A percentile compares a stretch with the other conserved stretches of the same genome.
Conservation (phyloP, 1,140 invertebrate species). For the Drosophila subpulchrella region DNA sequence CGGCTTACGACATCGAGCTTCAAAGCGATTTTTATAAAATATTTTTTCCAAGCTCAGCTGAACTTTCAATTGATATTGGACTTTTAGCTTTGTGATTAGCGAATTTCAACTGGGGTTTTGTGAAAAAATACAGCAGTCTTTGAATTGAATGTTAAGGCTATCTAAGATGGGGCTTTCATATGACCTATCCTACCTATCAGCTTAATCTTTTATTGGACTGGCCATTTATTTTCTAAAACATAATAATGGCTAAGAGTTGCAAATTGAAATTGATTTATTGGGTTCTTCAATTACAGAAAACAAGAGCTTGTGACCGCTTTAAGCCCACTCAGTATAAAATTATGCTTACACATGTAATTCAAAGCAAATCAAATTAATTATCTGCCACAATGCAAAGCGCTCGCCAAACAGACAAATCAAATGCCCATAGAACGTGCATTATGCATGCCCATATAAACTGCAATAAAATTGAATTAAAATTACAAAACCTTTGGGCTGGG, state of each 20-base stretch:
- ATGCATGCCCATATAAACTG: conserved; percentile 27
- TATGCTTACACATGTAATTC: conserved; percentile 45
- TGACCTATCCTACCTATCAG: no score
- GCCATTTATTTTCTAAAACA: neutral
- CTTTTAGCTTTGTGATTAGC: conserved; percentile 16
- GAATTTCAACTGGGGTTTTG: neutral
- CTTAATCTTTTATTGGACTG: no score
- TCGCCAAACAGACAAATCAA: conserved; percentile 37
- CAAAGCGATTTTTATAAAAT: neutral
- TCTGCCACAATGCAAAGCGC: conserved; percentile 40
- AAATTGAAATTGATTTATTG: conserved; percentile 11
- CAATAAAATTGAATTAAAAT: conserved; percentile 63
- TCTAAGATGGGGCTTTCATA: neutral
- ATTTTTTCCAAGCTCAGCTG: neutral
- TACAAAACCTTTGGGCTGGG: conserved; percentile 34
- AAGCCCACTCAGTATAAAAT: conserved; percentile 40
- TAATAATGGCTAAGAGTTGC: neutral
- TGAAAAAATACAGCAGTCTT: neutral
- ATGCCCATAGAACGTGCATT: conserved; percentile 21
- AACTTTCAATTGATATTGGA: conserved; percentile 2
- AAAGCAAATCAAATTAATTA: conserved; percentile 70
- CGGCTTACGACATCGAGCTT: neutral
- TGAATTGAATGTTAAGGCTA: neutral
- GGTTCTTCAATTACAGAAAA: conserved; percentile 1
- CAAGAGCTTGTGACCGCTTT: conserved; percentile 2